Base-by-base conservation (phyloP, 1,140 invertebrate genomes). In the Pseudobourletiella spinata region DNA sequence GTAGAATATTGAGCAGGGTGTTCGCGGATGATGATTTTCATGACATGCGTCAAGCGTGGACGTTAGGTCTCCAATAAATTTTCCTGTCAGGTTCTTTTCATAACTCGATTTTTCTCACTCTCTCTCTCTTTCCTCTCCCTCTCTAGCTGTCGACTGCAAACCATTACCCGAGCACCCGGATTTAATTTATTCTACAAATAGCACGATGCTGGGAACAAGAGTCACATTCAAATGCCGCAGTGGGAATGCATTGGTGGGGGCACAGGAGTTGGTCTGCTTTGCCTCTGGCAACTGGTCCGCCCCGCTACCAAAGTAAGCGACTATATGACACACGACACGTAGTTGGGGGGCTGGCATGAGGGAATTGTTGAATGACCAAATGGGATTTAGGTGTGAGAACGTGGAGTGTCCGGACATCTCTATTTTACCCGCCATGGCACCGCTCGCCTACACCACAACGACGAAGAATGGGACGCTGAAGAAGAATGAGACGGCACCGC, bases 221-320 rank as follows among this genome's bases (percentile, higher is more conserved):
- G 82, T 89, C 46, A 78, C 79, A 52, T 88, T 91, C 74, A 82
- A 81, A 1, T 92, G 89, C 72, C 79, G 81, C n/a, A 86, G 87
- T 69, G 87, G 87, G n/a, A 89, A 89, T 73, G 82, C 84, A 2
- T 75, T 92, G 18, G 83, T 89, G 39, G 89, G 89, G 6, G 80
- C 84, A 8, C 78, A 82, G 22, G 81, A 85, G 68, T 79, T 89
- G 3, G 76, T 78, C 50, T 92, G 89, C 74, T 73, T 87, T 20
- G 85, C 88, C 8, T 88, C 86, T 54, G 88, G 87, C 20, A 88
- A 88, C 72, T 92, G 89, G 89, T 88, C 85, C 70, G 81, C 84
- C 2, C 83, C 84, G 3, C 76, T 87, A 63, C 89, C 89, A 14
- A 80, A 85, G 50, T 92, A 88, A 74, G 86, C 88, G 77, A 89